A percentile compares a stretch with the other conserved stretches of the same genome.
Evolutionary conservation across 2,797 vertebrate species (phyloP).

Genomic region (Halcyon chelicuti): DNA sequence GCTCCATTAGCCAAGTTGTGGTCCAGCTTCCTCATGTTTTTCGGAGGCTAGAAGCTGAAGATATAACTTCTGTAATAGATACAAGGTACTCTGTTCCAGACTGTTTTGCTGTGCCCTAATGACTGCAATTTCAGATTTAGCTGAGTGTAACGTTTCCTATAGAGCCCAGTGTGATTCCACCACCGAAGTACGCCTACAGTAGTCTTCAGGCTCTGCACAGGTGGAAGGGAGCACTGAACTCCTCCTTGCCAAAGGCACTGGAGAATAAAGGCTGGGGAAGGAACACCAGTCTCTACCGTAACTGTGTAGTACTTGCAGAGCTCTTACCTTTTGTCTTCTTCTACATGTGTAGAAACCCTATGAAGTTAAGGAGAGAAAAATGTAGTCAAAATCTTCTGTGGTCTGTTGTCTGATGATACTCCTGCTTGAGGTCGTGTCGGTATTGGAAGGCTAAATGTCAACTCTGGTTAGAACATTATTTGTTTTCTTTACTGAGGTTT

Average conservation of each 20-base stretch:
- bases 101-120: not conserved
- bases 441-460: not conserved
- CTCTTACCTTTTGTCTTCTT: not conserved
- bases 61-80: constrained; percentile 84
- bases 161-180: not conserved
- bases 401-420: not conserved
- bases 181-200: not conserved
- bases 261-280: not conserved
- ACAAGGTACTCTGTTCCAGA: constrained; percentile 81
- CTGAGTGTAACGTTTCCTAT: not conserved
- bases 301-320: not conserved
- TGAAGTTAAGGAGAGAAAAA: not conserved
- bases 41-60: constrained; percentile 87
- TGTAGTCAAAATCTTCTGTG: not conserved
- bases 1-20: constrained; percentile 91
- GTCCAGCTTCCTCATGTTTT: constrained; percentile 97
- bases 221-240: not conserved
- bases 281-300: not conserved
- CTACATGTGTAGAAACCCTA: rapidly evolving
- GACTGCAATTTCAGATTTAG: not conserved
- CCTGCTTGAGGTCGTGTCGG: not conserved
- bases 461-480: not conserved
- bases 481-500: constrained; percentile 82
- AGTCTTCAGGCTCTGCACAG: not conserved
- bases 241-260: not conserved